Conservation (phyloP, 2,797 vertebrate genomes). For the Megaceryle alcyon region DNA sequence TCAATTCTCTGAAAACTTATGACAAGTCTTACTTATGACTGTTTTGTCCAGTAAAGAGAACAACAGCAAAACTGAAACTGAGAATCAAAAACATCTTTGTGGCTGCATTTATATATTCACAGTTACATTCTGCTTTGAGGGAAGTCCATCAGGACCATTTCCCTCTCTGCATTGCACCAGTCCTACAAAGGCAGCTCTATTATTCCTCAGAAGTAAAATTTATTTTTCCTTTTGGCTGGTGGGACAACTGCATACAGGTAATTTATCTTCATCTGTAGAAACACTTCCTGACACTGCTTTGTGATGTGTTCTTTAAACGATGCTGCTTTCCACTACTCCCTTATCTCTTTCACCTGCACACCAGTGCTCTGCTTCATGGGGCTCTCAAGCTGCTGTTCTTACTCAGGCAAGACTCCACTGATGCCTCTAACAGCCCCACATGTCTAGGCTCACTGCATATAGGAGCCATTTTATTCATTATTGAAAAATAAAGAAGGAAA, state of each 20-base stretch:
- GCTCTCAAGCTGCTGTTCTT: neutral
- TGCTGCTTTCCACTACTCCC: neutral
- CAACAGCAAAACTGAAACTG: neutral
- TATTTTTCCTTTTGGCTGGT: neutral
- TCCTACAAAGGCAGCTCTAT: neutral
- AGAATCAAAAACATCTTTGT: neutral
- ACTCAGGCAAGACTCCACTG: neutral
- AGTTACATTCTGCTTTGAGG: rapidly evolving
- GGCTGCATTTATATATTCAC: neutral
- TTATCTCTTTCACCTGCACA: neutral
- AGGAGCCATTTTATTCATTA: neutral
- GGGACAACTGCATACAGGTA: neutral
- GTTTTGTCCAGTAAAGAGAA: neutral
- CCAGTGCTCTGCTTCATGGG: neutral
- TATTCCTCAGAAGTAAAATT: neutral
- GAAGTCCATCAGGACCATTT: neutral
- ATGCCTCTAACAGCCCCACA: neutral
- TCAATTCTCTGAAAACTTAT: neutral
- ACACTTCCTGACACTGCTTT: neutral
- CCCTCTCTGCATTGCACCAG: slow-evolving; percentile 18
- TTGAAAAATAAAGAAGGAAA: neutral
- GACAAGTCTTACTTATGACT: neutral
- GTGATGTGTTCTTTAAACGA: neutral
- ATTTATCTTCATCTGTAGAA: neutral
- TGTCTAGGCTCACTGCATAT: neutral